Percentiles rank a stretch among this genome's conserved stretches.
Evolutionary conservation across 2,888 invertebrate genomes (phyloP).

Genomic region (Pristionchus exspectatus): DNA sequence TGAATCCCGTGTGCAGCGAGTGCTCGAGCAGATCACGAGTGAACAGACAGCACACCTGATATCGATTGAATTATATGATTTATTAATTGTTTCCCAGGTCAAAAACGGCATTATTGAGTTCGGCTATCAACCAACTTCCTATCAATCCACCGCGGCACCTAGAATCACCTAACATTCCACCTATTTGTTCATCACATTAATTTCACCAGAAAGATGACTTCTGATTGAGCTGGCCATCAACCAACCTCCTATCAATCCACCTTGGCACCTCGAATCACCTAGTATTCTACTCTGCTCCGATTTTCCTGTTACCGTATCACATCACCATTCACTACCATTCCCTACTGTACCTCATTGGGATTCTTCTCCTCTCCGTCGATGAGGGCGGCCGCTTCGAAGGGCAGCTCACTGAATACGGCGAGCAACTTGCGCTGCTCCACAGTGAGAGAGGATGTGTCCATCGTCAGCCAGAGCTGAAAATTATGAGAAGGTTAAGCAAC

Average conservation of each 20-base stretch:
- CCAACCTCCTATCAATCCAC: background rate
- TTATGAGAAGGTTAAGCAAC: too few species aligned
- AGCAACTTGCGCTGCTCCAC: conserved; percentile 80
- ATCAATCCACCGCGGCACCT: too few species aligned
- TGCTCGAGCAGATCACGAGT: conserved; percentile 72
- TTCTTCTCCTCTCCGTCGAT: conserved; percentile 66
- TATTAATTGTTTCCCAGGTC: too few species aligned
- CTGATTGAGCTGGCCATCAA: background rate
- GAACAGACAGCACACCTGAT: conserved; percentile 43
- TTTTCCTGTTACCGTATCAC: background rate
- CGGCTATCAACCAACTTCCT: too few species aligned
- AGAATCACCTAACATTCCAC: too few species aligned
- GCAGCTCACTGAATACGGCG: conserved; percentile 86
- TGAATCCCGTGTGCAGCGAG: conserved; percentile 69
- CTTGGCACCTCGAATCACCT: background rate
- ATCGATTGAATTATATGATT: too few species aligned
- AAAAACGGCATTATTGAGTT: too few species aligned
- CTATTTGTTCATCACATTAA: too few species aligned
- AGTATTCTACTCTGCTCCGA: too few species aligned
- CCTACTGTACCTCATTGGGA: conserved; percentile 47
- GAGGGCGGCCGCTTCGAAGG: conserved; percentile 86
- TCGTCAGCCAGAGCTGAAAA: conserved; percentile 62
- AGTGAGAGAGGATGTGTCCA: conserved; percentile 70
- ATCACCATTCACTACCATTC: background rate
- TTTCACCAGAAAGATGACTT: too few species aligned